Evolutionary conservation across 2,797 vertebrate species (phyloP).

Genomic region (Chelon auratus): DNA sequence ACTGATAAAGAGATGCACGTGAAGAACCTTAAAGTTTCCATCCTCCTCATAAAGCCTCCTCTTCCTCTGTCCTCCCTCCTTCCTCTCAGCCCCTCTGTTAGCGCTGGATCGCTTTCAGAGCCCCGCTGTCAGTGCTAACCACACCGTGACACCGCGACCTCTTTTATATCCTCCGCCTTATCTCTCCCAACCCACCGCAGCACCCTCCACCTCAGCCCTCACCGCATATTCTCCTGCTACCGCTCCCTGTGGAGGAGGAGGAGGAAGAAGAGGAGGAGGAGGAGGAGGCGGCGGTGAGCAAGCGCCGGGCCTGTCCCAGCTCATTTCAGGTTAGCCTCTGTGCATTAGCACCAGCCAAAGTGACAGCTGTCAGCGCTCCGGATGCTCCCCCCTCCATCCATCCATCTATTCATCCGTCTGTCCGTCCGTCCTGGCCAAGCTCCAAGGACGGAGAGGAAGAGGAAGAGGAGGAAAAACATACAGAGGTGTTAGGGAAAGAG

Average conservation of each 20-base stretch:
- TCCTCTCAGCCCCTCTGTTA: slow-evolving; percentile 50
- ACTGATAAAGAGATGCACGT: neutral
- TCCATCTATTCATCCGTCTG: slow-evolving; percentile 59
- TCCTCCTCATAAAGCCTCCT: neutral
- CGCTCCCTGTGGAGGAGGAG: slow-evolving; percentile 19
- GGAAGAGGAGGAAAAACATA: neutral
- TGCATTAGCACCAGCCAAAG: slow-evolving; percentile 75
- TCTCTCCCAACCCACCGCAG: slow-evolving; percentile 69
- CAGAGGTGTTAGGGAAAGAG: neutral
- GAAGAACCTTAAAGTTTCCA: neutral
- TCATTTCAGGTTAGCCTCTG: slow-evolving; percentile 77
- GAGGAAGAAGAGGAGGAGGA: slow-evolving; percentile 20
- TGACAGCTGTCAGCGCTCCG: slow-evolving; percentile 80
- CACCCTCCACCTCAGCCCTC: slow-evolving; percentile 61
- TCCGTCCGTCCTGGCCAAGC: slow-evolving; percentile 27
- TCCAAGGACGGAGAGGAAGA: slow-evolving; percentile 40
- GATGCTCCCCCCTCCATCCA: slow-evolving; percentile 59
- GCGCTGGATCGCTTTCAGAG: slow-evolving; percentile 71
- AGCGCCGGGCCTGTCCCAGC: slow-evolving; percentile 69
- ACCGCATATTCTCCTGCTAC: slow-evolving; percentile 35
- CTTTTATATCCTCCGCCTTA: slow-evolving; percentile 78
- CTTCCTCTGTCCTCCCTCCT: slow-evolving; percentile 4
- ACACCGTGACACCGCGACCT: slow-evolving; percentile 78
- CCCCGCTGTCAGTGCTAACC: slow-evolving; percentile 70
- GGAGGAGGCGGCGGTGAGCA: slow-evolving; percentile 13